Conservation (phyloP, 2,888 invertebrate genomes). For the Gari tellinella region DNA sequence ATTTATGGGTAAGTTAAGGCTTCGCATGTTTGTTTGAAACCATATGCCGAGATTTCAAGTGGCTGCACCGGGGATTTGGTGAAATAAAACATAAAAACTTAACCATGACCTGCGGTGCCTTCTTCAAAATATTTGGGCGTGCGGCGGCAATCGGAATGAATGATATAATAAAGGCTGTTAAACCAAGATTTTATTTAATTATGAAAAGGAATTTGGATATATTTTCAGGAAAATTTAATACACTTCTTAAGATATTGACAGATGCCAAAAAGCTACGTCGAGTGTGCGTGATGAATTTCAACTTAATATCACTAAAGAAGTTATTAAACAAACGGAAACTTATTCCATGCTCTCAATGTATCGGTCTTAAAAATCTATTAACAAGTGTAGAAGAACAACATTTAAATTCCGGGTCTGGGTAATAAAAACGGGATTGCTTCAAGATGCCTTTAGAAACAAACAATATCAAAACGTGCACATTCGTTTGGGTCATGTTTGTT, state of each 20-base stretch:
- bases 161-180: slow-evolving; percentile 49
- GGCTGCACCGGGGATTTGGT: slow-evolving; percentile 47
- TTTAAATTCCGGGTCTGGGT: too few species aligned
- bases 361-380: too few species aligned
- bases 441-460: too few species aligned
- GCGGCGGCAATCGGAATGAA: slow-evolving; percentile 28
- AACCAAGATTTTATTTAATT: slow-evolving; percentile 59
- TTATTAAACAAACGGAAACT: too few species aligned
- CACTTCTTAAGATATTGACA: slow-evolving; percentile 44
- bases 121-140: slow-evolving; percentile 29
- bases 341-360: too few species aligned
- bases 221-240: slow-evolving; percentile 43
- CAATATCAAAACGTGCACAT: too few species aligned
- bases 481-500: too few species aligned
- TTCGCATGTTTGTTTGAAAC: slow-evolving; percentile 57
- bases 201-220: slow-evolving; percentile 50
- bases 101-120: slow-evolving; percentile 31
- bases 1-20: slow-evolving; percentile 59
- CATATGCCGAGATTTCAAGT: slow-evolving; percentile 57
- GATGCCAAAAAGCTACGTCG: slow-evolving; percentile 39
- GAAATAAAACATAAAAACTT: slow-evolving; percentile 59
- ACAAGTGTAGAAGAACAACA: too few species aligned
- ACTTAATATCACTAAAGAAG: too few species aligned
- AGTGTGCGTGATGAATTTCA: too few species aligned
- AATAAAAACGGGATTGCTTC: too few species aligned